phyloP scores from a whole-genome alignment of 2,888 invertebrate species.

The Pterostichus madidus region DNA sequence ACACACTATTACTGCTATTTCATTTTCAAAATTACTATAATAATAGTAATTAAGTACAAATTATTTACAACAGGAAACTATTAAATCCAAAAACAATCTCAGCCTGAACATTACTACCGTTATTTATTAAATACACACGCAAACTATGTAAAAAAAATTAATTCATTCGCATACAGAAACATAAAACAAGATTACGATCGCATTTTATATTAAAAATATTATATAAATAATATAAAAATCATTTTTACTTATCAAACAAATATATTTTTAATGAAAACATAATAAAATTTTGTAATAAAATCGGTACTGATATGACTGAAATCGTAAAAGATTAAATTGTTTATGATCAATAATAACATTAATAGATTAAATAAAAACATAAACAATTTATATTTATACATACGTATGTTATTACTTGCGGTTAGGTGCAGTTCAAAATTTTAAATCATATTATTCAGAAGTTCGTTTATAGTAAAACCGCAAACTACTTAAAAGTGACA shows the following conservation, averaged over 20 bases:
- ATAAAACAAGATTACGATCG: not conserved
- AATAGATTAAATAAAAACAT: not conserved
- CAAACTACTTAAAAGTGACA: constrained; percentile 26
- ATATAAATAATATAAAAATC: not conserved
- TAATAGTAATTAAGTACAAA: constrained; percentile 29
- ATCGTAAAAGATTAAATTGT: not conserved
- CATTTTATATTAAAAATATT: no score
- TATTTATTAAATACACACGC: constrained; percentile 43
- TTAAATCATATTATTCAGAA: not conserved
- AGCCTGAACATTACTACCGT: constrained; percentile 36
- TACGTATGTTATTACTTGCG: constrained; percentile 17
- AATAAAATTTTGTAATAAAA: not conserved
- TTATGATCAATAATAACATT: constrained; percentile 6
- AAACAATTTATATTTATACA: not conserved
- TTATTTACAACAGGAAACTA: constrained; percentile 29
- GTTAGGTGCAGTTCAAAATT: constrained; percentile 5
- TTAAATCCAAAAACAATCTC: constrained; percentile 12
- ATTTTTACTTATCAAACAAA: no score
- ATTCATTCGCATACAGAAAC: not conserved
- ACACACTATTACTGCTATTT: constrained; percentile 1
- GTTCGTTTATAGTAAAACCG: not conserved
- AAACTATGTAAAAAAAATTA: constrained; percentile 13
- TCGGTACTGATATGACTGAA: not conserved
- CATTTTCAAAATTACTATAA: constrained; percentile 31
- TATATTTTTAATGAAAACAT: not conserved